Evolutionary conservation across 1,140 invertebrate species (phyloP).

Genomic region (Micrasema minimum): DNA sequence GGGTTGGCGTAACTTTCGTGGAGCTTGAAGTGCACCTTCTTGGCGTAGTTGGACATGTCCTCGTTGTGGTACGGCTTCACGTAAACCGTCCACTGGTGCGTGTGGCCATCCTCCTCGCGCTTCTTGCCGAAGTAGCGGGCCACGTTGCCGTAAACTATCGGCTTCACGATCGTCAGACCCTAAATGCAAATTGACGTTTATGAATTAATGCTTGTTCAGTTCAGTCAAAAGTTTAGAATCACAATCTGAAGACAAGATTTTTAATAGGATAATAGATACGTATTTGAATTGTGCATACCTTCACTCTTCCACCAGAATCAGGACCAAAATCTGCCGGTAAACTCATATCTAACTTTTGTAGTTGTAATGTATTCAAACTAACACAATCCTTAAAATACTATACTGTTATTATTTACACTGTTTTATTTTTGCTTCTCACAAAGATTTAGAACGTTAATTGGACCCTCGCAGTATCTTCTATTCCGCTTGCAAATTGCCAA

Average conservation of each 20-base stretch:
- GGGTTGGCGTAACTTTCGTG: slow-evolving; percentile 98
- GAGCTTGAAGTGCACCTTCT: slow-evolving; percentile 97
- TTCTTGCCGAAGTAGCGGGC: slow-evolving; percentile 97
- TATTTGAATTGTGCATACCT: slow-evolving; percentile 69
- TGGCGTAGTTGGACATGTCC: slow-evolving; percentile 95
- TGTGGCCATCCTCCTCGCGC: slow-evolving; percentile 98
- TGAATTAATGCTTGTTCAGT: too few relatives aligned
- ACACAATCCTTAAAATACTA: not conserved
- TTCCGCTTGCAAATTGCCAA: too few relatives aligned
- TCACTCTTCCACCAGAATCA: slow-evolving; percentile 82
- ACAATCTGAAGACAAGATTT: too few relatives aligned
- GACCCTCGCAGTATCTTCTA: too few relatives aligned
- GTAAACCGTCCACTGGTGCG: slow-evolving; percentile 99
- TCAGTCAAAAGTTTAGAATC: too few relatives aligned
- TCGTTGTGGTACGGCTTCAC: slow-evolving; percentile 93
- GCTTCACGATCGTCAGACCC: slow-evolving; percentile 93
- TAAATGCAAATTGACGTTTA: slow-evolving; percentile 65
- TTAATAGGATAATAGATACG: too few relatives aligned
- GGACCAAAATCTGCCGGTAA: slow-evolving; percentile 81
- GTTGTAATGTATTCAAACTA: too few relatives aligned
- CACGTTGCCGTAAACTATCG: slow-evolving; percentile 97
- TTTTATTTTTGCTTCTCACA: too few relatives aligned
- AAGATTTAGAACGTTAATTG: too few relatives aligned
- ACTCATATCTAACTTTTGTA: slow-evolving; percentile 66
- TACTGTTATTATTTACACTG: too few relatives aligned